Evolutionary conservation across 2,888 invertebrate genomes (phyloP), one percentile per base, ranked within the genome.

Genomic region (Tillus elongatus): DNA sequence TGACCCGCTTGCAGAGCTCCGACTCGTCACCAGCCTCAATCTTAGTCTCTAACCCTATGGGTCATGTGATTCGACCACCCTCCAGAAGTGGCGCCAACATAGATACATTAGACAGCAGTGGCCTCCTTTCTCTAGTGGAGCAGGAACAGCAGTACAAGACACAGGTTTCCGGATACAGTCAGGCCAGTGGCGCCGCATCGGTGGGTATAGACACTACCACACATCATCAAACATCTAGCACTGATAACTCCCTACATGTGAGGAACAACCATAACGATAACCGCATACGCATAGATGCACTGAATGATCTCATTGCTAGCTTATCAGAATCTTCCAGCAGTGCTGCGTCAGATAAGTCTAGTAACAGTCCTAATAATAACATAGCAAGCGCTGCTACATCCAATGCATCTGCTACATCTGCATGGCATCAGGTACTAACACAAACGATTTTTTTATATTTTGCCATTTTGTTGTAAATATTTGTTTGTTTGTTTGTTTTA

Each of bases 391-490:
- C n/a, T n/a, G n/a, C n/a, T n/a, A n/a, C n/a, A n/a, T n/a, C n/a
- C n/a, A n/a, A n/a, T n/a, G n/a, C n/a, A n/a, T n/a, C n/a, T n/a
- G n/a, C n/a, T n/a, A n/a, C n/a, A n/a, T 60, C 64, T 59, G 65
- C 64, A 64, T 64, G 64, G 53, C 45, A 37, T 19, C 72, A 73
- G 69, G 74, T 73, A 66, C 57, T 58, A 56, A 56, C 55, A 45
- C 37, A 30, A 44, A 45, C 12, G 9, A 13, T 12, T 24, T 41
- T 47, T 45, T 37, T 43, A 32, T 36, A 12, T 15, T 39, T 26
- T 35, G 10, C 9, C 14, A 13, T 37, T 33, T 33, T 31, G 13
- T 40, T 33, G n/a, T n/a, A n/a, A n/a, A n/a, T n/a, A n/a, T n/a
- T 30, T 31, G n/a, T 33, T 30, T 9, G 28, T 15, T 14, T 29